A percentile compares a stretch with the other conserved stretches of the same genome.
These are phyloP conservation scores for Pantala flavescens DNA, from an alignment of 1,140 invertebrate species.

Conservation along the genomic window DNA sequence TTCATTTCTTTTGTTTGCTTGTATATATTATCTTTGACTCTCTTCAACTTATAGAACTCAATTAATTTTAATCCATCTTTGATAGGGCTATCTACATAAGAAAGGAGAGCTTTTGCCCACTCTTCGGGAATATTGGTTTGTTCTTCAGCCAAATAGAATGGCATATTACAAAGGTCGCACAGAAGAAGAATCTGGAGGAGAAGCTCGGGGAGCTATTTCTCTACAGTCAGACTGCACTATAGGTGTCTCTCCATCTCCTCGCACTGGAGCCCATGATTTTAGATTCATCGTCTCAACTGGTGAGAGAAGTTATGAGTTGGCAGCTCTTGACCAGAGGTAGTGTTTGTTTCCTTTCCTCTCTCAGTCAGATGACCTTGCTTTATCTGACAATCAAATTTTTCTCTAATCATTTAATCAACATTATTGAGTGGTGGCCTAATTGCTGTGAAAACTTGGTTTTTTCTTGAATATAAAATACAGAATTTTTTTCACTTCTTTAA, in stretches of 20 bases:
- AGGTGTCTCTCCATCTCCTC: slow-evolving; percentile 38
- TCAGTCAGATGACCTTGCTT: no score
- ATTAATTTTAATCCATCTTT: slow-evolving; percentile 17
- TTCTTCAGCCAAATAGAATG: slow-evolving; percentile 60
- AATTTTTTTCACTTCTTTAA: no score
- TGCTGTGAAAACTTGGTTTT: no score
- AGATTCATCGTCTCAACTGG: slow-evolving; percentile 48
- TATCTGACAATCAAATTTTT: no score
- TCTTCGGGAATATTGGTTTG: slow-evolving; percentile 69
- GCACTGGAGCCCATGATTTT: slow-evolving; percentile 21
- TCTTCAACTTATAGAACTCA: no score
- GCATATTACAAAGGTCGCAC: slow-evolving; percentile 60
- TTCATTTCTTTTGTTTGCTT: no score
- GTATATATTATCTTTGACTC: no score
- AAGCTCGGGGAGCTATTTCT: slow-evolving; percentile 49
- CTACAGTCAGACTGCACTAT: slow-evolving; percentile 54
- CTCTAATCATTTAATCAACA: no score
- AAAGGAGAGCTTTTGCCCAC: slow-evolving; percentile 62
- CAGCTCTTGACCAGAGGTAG: slow-evolving; percentile 51
- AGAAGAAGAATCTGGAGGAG: slow-evolving; percentile 45
- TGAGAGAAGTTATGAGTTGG: slow-evolving; percentile 55
- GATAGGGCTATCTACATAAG: slow-evolving; percentile 57
- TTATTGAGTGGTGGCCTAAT: no score
- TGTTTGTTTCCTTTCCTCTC: background rate
- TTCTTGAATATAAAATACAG: no score